Conservation (phyloP, 2,113 vertebrate genomes). For the Spilogale gracilis region DNA sequence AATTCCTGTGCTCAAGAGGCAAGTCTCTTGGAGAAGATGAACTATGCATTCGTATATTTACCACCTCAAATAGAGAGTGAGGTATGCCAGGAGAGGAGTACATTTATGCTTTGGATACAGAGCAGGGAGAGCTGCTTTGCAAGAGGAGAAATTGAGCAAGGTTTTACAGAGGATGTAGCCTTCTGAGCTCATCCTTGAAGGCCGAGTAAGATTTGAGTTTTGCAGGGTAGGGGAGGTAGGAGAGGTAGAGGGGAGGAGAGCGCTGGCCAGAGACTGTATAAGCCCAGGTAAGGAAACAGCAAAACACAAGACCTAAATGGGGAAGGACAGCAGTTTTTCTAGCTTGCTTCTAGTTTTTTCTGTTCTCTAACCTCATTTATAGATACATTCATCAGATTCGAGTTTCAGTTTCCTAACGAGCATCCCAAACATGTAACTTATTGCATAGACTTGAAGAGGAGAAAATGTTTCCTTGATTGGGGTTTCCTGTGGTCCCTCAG, state of each 20-base stretch:
- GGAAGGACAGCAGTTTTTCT: not conserved
- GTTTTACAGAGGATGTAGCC: not conserved
- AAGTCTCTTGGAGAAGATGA: not conserved
- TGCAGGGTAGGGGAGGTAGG: not conserved
- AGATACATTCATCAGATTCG: not conserved
- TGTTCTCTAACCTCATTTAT: not conserved
- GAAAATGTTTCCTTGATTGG: not conserved
- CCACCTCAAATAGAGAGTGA: not conserved
- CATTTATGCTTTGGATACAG: not conserved
- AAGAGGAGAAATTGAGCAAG: not conserved
- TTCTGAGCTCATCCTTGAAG: not conserved
- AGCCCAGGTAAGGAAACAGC: not conserved
- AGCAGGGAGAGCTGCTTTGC: not conserved
- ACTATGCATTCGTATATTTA: not conserved
- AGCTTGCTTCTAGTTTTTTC: not conserved
- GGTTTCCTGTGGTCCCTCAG: not conserved
- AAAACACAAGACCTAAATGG: not conserved
- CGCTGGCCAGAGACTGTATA: not conserved
- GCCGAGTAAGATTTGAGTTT: not conserved
- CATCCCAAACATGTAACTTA: not conserved
- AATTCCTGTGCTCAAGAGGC: constrained; percentile 35
- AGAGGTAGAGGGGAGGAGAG: not conserved
- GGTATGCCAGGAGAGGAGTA: not conserved
- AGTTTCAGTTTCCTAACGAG: not conserved
- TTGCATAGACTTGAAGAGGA: not conserved